Evolutionary conservation across 2,888 invertebrate genomes (phyloP).

Genomic region (Coelopa pilipes): DNA sequence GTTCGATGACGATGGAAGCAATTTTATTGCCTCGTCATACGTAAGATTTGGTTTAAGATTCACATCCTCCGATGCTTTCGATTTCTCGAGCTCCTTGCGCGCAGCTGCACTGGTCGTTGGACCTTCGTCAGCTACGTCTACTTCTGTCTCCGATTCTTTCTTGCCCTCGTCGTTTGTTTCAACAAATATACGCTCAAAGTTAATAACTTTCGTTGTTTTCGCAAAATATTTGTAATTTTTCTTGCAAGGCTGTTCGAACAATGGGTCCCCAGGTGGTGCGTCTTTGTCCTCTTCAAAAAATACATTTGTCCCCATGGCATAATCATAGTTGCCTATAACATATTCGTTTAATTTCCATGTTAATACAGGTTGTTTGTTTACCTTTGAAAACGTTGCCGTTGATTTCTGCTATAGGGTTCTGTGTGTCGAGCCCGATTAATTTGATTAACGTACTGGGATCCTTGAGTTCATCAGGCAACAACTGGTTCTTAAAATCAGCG

Average conservation of each 20-base stretch:
- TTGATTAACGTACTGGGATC: conserved; percentile 60
- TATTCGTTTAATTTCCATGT: conserved; percentile 11
- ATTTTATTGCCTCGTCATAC: conserved; percentile 61
- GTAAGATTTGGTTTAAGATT: conserved; percentile 52
- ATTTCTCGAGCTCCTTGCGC: not conserved
- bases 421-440: conserved; percentile 73
- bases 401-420: conserved; percentile 75
- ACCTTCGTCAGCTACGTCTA: conserved; percentile 18
- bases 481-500: conserved; percentile 63
- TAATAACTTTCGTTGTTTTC: conserved; percentile 75
- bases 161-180: conserved; percentile 49
- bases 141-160: conserved; percentile 39
- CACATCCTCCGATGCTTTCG: not conserved
- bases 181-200: conserved; percentile 76
- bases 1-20: conserved; percentile 49
- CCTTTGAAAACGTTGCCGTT: conserved; percentile 75
- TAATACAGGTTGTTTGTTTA: conserved; percentile 47
- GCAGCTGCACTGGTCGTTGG: conserved; percentile 22
- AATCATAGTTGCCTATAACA: conserved; percentile 73
- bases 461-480: conserved; percentile 56
- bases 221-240: conserved; percentile 71
- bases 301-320: conserved; percentile 77
- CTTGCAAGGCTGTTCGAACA: conserved; percentile 71
- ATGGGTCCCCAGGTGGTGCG: conserved; percentile 66
- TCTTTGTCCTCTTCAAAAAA: conserved; percentile 76